phyloP scores from a whole-genome alignment of 1,140 invertebrate genomes.

The Apocrypta bakeri region DNA sequence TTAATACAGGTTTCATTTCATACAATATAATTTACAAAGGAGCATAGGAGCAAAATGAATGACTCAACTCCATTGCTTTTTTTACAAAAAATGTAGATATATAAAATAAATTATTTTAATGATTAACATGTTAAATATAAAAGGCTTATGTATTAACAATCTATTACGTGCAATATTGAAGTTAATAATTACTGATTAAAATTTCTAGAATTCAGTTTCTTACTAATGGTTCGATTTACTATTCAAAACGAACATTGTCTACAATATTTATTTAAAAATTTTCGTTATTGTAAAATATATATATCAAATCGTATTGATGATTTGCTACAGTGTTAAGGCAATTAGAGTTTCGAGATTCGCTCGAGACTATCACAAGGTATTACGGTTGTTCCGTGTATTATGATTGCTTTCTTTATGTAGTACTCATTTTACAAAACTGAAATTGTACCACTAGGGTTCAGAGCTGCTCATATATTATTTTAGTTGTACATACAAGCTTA shows the following conservation, averaged over 20 bases:
- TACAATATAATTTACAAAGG: conserved; percentile 27
- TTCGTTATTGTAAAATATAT: conserved; percentile 62
- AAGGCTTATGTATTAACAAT: conserved; percentile 40
- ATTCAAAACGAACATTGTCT: conserved; percentile 34
- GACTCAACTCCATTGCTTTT: conserved; percentile 9
- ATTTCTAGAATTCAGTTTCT: conserved; percentile 42
- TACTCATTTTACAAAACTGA: conserved; percentile 27
- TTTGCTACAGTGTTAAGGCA: conserved; percentile 65
- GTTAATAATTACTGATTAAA: conserved; percentile 27
- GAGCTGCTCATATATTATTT: conserved; percentile 28
- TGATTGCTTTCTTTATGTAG: conserved; percentile 33
- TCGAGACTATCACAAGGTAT: conserved; percentile 64
- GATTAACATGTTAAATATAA: conserved; percentile 37
- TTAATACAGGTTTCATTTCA: not conserved
- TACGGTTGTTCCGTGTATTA: conserved; percentile 47
- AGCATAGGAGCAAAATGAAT: conserved; percentile 6
- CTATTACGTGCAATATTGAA: conserved; percentile 49
- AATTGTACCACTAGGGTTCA: conserved; percentile 30
- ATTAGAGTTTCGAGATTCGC: conserved; percentile 59
- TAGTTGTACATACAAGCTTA: conserved; percentile 33
- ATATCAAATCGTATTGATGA: conserved; percentile 63
- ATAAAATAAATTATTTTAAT: conserved; percentile 47
- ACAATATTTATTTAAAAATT: conserved; percentile 56
- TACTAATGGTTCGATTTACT: conserved; percentile 50
- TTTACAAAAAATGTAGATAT: conserved; percentile 27